Evolutionary conservation across 2,888 invertebrate genomes (phyloP).

Genomic region (Oligia strigilis): DNA sequence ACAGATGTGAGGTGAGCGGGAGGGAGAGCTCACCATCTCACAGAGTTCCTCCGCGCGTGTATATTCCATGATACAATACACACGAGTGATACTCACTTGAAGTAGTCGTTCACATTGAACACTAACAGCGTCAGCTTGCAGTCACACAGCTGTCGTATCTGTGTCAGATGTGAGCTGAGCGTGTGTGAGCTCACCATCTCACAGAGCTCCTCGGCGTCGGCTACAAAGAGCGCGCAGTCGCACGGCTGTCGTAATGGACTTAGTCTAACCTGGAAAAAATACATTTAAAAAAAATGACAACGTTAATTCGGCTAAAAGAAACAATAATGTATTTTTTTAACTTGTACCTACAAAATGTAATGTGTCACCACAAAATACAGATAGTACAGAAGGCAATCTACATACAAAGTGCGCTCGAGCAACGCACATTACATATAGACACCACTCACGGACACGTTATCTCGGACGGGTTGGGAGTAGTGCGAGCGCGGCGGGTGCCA

Average conservation of each 20-base stretch:
- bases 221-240: constrained; percentile 75
- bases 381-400: no score
- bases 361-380: background rate
- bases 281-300: background rate
- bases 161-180: constrained; percentile 68
- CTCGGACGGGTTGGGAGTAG: no score
- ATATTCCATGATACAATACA: background rate
- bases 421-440: no score
- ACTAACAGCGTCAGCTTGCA: constrained; percentile 82
- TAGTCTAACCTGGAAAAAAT: constrained; percentile 70
- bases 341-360: background rate
- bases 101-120: constrained; percentile 83
- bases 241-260: constrained; percentile 65
- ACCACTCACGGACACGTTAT: no score
- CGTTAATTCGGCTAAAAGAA: background rate
- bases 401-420: no score
- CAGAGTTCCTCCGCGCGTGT: constrained; percentile 64
- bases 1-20: background rate
- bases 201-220: constrained; percentile 67
- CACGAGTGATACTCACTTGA: constrained; percentile 78
- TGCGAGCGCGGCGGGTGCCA: no score
- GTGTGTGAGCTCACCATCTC: constrained; percentile 60
- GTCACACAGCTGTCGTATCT: constrained; percentile 61
- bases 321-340: background rate
- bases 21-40: background rate